Evolutionary conservation across 2,888 invertebrate genomes (phyloP).

Genomic region (Harpalus rufipes): DNA sequence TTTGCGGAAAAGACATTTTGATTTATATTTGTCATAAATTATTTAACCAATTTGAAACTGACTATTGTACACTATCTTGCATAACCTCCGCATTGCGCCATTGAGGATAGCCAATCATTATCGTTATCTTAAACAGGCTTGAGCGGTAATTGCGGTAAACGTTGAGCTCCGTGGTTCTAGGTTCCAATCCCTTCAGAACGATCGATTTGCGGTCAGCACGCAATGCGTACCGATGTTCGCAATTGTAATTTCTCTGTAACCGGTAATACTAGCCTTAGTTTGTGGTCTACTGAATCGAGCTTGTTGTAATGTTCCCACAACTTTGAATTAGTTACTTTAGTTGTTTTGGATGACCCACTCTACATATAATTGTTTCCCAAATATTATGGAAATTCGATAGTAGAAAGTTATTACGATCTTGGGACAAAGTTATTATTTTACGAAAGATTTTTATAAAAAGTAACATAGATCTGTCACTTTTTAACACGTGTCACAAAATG

Average conservation of each 20-base stretch:
- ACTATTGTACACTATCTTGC: background rate
- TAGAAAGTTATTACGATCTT: background rate
- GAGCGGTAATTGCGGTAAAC: background rate
- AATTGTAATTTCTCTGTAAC: constrained; percentile 34
- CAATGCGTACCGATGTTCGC: constrained; percentile 44
- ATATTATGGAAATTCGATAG: background rate
- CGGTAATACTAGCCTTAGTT: constrained; percentile 22
- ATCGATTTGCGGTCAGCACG: constrained; percentile 42
- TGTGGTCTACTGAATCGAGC: constrained; percentile 29
- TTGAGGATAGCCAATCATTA: constrained; percentile 1
- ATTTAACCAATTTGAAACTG: background rate
- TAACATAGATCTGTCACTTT: too few relatives aligned
- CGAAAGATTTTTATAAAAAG: background rate
- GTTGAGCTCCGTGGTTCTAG: constrained; percentile 9
- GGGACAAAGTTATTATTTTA: background rate
- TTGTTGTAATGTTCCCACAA: constrained; percentile 29
- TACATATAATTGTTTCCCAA: background rate
- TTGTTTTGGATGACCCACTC: background rate
- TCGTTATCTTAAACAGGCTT: constrained; percentile 16
- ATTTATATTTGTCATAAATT: too few relatives aligned
- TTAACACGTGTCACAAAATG: too few relatives aligned
- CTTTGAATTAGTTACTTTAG: constrained; percentile 30
- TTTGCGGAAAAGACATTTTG: too few relatives aligned
- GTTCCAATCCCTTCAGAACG: constrained; percentile 21
- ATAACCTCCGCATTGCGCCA: background rate